These are phyloP conservation scores for Mycalesis mineus DNA, from an alignment of 2,888 invertebrate species.

Conservation along the genomic window DNA sequence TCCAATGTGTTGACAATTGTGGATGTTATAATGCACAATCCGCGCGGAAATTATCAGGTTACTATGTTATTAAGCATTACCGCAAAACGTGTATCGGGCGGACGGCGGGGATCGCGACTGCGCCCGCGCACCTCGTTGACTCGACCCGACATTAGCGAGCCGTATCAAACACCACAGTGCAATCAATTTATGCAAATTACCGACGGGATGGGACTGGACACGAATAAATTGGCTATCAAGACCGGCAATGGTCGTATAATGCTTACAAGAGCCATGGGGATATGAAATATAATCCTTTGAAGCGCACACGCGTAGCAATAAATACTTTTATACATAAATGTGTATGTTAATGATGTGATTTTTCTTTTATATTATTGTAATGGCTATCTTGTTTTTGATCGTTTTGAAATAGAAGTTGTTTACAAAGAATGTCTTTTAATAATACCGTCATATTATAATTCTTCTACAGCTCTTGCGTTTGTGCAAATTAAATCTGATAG, in stretches of 20 bases:
- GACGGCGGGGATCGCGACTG: constrained; percentile 73
- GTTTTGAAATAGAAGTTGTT: too few relatives aligned
- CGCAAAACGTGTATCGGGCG: constrained; percentile 69
- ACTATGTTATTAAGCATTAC: constrained; percentile 67
- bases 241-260: constrained; percentile 25
- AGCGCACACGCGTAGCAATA: neutral
- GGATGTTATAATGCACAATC: constrained; percentile 21
- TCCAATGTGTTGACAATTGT: constrained; percentile 1
- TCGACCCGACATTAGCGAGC: constrained; percentile 23
- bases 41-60: constrained; percentile 52
- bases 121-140: constrained; percentile 46
- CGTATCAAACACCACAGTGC: constrained; percentile 42
- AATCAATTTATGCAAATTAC: constrained; percentile 77
- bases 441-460: too few relatives aligned
- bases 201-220: constrained; percentile 56
- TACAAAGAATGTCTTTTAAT: too few relatives aligned
- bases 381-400: neutral
- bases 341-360: neutral
- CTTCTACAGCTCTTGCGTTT: too few relatives aligned
- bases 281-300: constrained; percentile 18
- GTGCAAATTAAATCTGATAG: too few relatives aligned
- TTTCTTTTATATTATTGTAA: neutral
- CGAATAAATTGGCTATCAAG: constrained; percentile 37
- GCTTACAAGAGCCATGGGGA: constrained; percentile 7
- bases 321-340: neutral